Conservation (phyloP, 2,888 invertebrate genomes). For the Spialia ferax region DNA sequence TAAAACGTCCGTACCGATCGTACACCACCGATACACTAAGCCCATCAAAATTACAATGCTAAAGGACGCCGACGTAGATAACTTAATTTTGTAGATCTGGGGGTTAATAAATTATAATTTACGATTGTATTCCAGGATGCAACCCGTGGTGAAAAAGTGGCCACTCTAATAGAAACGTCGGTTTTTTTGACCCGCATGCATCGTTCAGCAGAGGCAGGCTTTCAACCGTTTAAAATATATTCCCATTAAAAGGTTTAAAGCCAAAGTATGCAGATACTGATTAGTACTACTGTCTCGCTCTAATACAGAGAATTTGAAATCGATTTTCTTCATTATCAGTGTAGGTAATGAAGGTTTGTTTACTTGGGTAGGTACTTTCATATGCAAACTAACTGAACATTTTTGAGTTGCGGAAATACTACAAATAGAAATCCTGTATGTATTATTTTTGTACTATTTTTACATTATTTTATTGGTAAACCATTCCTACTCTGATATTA, state of each 20-base stretch:
- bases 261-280: constrained; percentile 52
- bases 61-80: constrained; percentile 77
- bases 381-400: too few relatives aligned
- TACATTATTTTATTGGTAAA: too few relatives aligned
- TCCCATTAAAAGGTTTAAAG: constrained; percentile 56
- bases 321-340: neutral
- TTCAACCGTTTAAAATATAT: constrained; percentile 64
- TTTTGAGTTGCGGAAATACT: too few relatives aligned
- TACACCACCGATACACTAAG: constrained; percentile 67
- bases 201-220: constrained; percentile 61
- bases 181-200: constrained; percentile 78
- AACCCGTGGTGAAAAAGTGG: constrained; percentile 72
- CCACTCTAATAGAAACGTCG: constrained; percentile 80
- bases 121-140: constrained; percentile 74
- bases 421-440: too few relatives aligned
- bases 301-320: constrained; percentile 29
- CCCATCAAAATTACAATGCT: constrained; percentile 56
- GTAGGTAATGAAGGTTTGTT: neutral
- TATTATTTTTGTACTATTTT: too few relatives aligned
- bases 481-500: too few relatives aligned
- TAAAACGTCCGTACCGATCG: constrained; percentile 66
- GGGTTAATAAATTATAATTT: constrained; percentile 83
- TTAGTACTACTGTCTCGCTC: constrained; percentile 67
- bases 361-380: too few relatives aligned
- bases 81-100: constrained; percentile 79